These are phyloP conservation scores for Gymnothorax javanicus DNA, from an alignment of 2,797 vertebrate species.

Conservation along the genomic window DNA sequence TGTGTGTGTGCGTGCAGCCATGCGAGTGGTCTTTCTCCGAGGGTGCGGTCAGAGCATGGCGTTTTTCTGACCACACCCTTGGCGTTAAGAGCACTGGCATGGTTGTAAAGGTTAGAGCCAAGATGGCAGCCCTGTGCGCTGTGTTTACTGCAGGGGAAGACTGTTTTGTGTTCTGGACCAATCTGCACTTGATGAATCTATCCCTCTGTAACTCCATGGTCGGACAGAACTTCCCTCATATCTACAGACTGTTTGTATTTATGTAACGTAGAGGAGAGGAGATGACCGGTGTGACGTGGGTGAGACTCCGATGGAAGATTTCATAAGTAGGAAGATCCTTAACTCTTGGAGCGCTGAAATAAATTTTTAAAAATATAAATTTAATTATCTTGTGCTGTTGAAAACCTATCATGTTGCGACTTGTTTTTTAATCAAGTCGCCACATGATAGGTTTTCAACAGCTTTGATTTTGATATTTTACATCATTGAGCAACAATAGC, in stretches of 20 bases:
- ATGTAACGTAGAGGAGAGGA: background rate
- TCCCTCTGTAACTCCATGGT: background rate
- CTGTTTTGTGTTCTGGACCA: background rate
- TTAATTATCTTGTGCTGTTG: no score
- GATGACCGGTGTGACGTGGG: background rate
- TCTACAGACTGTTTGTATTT: background rate
- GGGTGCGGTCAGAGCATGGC: background rate
- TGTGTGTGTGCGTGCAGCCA: background rate
- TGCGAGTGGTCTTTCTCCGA: background rate
- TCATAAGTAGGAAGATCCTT: background rate
- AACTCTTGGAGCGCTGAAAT: no score
- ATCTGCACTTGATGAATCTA: background rate
- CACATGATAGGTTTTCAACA: no score
- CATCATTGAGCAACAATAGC: no score
- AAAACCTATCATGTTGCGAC: no score
- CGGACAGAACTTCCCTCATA: background rate
- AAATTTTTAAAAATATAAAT: no score
- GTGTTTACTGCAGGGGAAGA: background rate
- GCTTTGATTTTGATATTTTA: no score
- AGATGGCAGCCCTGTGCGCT: background rate
- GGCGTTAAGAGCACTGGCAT: background rate
- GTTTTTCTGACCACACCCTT: background rate
- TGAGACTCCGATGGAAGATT: no score
- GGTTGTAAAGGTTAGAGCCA: background rate
- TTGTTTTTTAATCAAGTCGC: no score